phyloP scores from a whole-genome alignment of 2,888 invertebrate species.

The Caenorhabditis sinica region DNA sequence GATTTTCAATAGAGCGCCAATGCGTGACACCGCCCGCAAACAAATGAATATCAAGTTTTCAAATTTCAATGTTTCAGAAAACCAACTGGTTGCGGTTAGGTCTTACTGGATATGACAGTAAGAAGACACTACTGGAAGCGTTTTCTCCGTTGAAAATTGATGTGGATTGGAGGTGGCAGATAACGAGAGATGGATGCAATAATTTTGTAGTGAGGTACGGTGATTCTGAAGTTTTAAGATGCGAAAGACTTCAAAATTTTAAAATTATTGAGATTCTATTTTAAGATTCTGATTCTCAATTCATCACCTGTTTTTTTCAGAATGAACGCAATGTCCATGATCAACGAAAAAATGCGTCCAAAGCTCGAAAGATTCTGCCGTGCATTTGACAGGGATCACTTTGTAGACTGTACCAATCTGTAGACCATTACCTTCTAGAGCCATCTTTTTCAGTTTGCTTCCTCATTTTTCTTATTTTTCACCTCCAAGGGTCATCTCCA shows the following conservation, averaged over 20 bases:
- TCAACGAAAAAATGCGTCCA: constrained; percentile 62
- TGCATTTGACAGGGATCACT: constrained; percentile 71
- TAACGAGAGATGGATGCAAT: constrained; percentile 71
- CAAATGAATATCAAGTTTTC: neutral
- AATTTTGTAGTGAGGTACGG: constrained; percentile 73
- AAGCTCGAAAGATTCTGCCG: constrained; percentile 72
- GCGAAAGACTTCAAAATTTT: no score
- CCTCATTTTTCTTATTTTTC: constrained; percentile 7
- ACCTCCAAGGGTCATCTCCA: constrained; percentile 20
- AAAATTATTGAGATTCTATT: no score
- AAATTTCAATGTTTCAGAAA: constrained; percentile 31
- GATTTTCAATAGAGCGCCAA: neutral
- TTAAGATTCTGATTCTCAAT: neutral
- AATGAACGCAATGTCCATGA: constrained; percentile 75
- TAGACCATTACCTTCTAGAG: constrained; percentile 40
- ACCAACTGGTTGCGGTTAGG: constrained; percentile 60
- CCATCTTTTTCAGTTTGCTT: neutral
- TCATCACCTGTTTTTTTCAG: constrained; percentile 57
- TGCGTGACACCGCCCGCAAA: no score
- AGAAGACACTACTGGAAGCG: constrained; percentile 57
- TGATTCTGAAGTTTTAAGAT: neutral
- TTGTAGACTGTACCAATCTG: constrained; percentile 73
- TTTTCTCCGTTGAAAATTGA: constrained; percentile 76
- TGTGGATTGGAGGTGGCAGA: constrained; percentile 76
- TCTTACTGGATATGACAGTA: constrained; percentile 67